Percentiles rank a stretch among this genome's conserved stretches.
These are phyloP conservation scores for Cryptocephalus moraei DNA, from an alignment of 2,888 invertebrate genomes.

Conservation along the genomic window DNA sequence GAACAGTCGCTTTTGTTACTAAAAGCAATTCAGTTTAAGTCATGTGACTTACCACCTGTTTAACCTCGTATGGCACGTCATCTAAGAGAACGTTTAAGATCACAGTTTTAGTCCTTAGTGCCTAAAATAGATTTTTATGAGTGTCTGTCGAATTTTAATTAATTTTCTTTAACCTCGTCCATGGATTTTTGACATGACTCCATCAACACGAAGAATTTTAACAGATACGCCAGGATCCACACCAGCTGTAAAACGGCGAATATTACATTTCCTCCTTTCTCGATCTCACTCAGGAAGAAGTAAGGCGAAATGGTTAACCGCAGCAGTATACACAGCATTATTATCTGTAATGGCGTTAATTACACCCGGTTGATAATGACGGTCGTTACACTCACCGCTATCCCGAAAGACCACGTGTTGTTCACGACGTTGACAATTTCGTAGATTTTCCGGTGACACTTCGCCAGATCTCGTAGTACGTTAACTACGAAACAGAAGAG, in stretches of 20 bases:
- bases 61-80: too few species aligned
- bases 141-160: too few species aligned
- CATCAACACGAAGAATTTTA: neutral
- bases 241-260: neutral
- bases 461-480: neutral
- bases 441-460: neutral
- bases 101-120: too few species aligned
- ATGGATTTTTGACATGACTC: slow-evolving; percentile 1
- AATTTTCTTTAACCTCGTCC: neutral
- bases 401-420: neutral
- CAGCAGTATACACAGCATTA: slow-evolving; percentile 1
- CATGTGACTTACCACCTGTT: too few species aligned
- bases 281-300: neutral
- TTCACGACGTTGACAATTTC: neutral
- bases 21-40: too few species aligned
- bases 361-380: neutral
- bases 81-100: too few species aligned
- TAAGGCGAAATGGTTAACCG: slow-evolving; percentile 1
- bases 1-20: too few species aligned
- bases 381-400: neutral
- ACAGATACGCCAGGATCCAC: neutral
- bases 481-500: neutral
- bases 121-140: too few species aligned
- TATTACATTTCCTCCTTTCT: neutral
- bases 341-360: neutral